Base-by-base conservation (phyloP, 1,140 invertebrate genomes). In the Galleria mellonella region DNA sequence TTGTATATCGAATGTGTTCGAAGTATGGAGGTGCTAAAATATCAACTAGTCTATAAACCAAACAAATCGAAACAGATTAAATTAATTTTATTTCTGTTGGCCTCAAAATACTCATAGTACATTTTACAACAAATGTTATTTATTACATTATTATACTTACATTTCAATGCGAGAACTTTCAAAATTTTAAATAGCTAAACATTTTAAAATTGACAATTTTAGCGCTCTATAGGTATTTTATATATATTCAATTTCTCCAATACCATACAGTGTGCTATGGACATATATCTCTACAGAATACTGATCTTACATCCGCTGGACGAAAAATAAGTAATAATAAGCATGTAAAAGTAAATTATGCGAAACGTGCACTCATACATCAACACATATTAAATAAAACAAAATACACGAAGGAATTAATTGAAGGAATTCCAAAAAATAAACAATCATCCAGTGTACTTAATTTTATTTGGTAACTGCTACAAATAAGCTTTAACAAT, bases 391-490 rank as follows among this genome's bases (percentile, higher is more conserved):
- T n/a, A n/a, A n/a, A n/a, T n/a, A n/a, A n/a, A 45, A 61, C 51
- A 39, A 27, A 45, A 48, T 23, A 57, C 47, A 44, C 10, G 44
- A 45, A 52, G 44, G 32, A 48, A 51, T 43, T 51, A 32, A 37
- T 47, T 27, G 32, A 46, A 46, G 40, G 45, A 40, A n/a, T 44
- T 43, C 23, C 12, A 33, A 52, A 54, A 54, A 49, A 41, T 36
- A 44, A 54, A 54, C 41, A 12, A 50, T 40, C 13, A 30, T 45
- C 28, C 43, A 48, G 51, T 75, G 66, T 71, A 78, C 63, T 71
- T 75, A 76, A 64, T 64, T 72, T 83, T 77, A 79, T 83, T 81
- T 83, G 78, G 78, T 79, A 83, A 79, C 75, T 75, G 66, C 66
- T 66, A 72, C 57, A 69, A 69, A 63, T 62, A 71, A 62, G 61